These are phyloP conservation scores for Antennarius striatus DNA, from an alignment of 2,113 vertebrate genomes.

Conservation along the genomic window DNA sequence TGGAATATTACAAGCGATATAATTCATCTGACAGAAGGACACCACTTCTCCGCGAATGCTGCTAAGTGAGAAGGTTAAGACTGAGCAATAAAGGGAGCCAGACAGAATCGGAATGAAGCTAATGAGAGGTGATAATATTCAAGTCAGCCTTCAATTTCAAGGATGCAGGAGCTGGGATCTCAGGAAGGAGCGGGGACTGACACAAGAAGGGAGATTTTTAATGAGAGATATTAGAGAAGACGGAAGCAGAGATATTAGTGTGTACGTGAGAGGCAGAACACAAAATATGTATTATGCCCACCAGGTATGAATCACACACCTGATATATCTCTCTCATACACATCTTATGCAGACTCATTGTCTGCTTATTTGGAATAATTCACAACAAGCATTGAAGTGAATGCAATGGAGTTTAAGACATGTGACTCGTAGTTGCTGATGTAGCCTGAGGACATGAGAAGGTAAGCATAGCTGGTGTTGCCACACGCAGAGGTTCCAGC, in stretches of 20 bases:
- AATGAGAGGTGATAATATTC: conserved; percentile 81
- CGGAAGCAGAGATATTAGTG: conserved; percentile 41
- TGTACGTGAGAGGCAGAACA: conserved; percentile 41
- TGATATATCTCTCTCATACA: conserved; percentile 16
- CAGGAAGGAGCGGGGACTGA: conserved; percentile 55
- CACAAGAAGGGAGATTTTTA: conserved; percentile 50
- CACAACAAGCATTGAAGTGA: background rate
- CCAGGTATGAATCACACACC: conserved; percentile 26
- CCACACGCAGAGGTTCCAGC: conserved; percentile 42
- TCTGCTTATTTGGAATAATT: conserved; percentile 18
- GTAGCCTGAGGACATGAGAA: conserved; percentile 19
- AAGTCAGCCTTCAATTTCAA: conserved; percentile 77
- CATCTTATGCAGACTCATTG: conserved; percentile 5
- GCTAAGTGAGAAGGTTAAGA: conserved; percentile 74
- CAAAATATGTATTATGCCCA: conserved; percentile 36
- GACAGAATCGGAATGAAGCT: conserved; percentile 71
- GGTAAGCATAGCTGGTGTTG: conserved; percentile 16
- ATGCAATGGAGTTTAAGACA: conserved; percentile 12
- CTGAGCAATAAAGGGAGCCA: conserved; percentile 64
- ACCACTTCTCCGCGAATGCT: conserved; percentile 48
- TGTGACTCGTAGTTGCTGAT: conserved; percentile 22
- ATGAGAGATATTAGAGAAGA: conserved; percentile 69
- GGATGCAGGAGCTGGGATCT: conserved; percentile 67
- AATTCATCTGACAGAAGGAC: conserved; percentile 59
- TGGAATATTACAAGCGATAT: conserved; percentile 59